Conservation (phyloP, 2,888 invertebrate species). For the Seira musarum region DNA sequence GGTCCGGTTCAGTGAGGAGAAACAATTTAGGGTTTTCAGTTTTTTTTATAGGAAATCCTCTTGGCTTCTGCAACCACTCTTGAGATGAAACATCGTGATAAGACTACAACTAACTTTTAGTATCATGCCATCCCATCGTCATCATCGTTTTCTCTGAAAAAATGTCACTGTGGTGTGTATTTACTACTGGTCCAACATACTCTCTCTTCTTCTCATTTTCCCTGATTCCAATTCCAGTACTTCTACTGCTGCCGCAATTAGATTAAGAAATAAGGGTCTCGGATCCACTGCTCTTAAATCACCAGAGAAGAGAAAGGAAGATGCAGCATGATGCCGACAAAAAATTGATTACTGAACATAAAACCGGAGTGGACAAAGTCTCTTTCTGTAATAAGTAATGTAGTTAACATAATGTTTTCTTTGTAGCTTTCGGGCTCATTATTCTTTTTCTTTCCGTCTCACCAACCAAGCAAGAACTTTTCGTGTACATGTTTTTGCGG, state of each 20-base stretch:
- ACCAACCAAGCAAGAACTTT: no score
- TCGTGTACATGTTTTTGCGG: no score
- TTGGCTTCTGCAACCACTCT: neutral
- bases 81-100: conserved; percentile 15
- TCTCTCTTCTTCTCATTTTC: conserved; percentile 26
- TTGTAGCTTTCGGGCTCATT: no score
- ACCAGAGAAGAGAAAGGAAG: no score
- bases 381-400: neutral
- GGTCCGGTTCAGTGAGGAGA: neutral
- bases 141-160: conserved; percentile 1
- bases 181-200: neutral
- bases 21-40: conserved; percentile 30
- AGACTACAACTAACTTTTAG: neutral
- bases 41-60: neutral
- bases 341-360: conserved; percentile 1
- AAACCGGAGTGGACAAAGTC: neutral
- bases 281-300: no score
- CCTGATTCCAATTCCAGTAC: conserved; percentile 13
- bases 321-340: neutral
- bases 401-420: no score
- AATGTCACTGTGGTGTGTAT: conserved; percentile 14
- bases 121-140: neutral
- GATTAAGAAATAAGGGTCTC: conserved; percentile 16
- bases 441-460: no score
- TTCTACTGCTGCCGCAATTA: conserved; percentile 33